These are phyloP conservation scores for Oreochromis aureus DNA, from an alignment of 2,113 vertebrate genomes.

Conservation along the genomic window DNA sequence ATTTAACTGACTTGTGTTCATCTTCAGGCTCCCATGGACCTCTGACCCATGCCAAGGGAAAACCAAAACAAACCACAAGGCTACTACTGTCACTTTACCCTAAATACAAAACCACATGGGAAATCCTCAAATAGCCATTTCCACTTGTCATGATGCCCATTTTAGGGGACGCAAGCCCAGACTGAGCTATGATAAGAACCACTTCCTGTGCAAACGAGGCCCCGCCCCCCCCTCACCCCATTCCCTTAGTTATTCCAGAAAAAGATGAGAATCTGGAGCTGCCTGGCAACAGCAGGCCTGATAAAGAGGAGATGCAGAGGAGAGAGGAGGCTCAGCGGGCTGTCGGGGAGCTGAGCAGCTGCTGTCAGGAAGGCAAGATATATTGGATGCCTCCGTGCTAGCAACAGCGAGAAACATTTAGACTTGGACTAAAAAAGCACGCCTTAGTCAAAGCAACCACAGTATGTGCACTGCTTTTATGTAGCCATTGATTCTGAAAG, in stretches of 20 bases:
- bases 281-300: not conserved
- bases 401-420: not conserved
- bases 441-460: not conserved
- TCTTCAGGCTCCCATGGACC: slow-evolving; percentile 57
- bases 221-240: not conserved
- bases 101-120: slow-evolving; percentile 50
- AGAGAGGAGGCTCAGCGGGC: not conserved
- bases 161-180: slow-evolving; percentile 17
- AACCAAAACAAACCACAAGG: slow-evolving; percentile 60
- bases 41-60: slow-evolving; percentile 47
- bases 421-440: not conserved
- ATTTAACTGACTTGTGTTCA: slow-evolving; percentile 18
- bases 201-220: slow-evolving; percentile 10
- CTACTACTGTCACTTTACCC: slow-evolving; percentile 51
- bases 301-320: not conserved
- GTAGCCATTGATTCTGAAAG: not conserved
- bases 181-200: slow-evolving; percentile 15
- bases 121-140: slow-evolving; percentile 50
- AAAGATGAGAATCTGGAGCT: not conserved
- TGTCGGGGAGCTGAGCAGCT: not conserved
- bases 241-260: slow-evolving; percentile 3
- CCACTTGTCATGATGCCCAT: slow-evolving; percentile 46
- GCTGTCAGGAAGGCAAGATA: slow-evolving; percentile 20
- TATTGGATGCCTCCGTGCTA: slow-evolving; percentile 11
- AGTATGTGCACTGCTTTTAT: not conserved